Base-by-base conservation (phyloP, 2,888 invertebrate genomes). In the Theristus sp. region DNA sequence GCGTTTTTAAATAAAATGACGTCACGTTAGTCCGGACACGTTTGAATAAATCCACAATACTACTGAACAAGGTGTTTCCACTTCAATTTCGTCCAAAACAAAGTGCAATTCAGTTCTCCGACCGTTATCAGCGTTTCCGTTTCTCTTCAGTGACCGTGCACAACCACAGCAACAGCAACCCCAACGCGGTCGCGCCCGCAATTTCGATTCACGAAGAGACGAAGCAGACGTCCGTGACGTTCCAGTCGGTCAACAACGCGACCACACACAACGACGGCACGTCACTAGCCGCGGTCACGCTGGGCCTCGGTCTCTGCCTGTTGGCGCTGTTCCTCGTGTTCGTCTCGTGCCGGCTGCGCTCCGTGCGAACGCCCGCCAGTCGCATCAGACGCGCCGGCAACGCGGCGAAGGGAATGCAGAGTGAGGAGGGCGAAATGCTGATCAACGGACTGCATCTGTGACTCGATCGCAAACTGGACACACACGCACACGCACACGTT, bases 371-470 rank as follows among this genome's bases (percentile, higher is more conserved):
- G 13, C n/a, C 56, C 3, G 6, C 10, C n/a, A 52, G 10, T 52
- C 52, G 24, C 3, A n/a, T 60, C 13, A 55, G 62, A 20, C 62
- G 62, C 2, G 10, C n/a, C n/a, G n/a, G n/a, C n/a, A n/a, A n/a
- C n/a, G n/a, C 28, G 29, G 62, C 56, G 38, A 62, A 62, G 46
- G 49, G 56, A 10, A 26, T 60, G 24, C 28, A 60, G 29, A 27
- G 49, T 22, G 60, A 56, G 26, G 62, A 62, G 24, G 61, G 59
- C 28, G 62, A 62, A 30, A 22, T n/a, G 31, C 31, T 62, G 29
- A 60, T 62, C 20, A 62, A 62, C 46, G 62, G 62, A 30, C 30
- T 62, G 56, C 60, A 62, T 56, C 55, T 62, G 56, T 62, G 52
- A 58, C n/a, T n/a, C n/a, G n/a, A n/a, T n/a, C n/a, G n/a, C n/a